phyloP scores from a whole-genome alignment of 2,888 invertebrate species.

The Epistrophe grossulariae region DNA sequence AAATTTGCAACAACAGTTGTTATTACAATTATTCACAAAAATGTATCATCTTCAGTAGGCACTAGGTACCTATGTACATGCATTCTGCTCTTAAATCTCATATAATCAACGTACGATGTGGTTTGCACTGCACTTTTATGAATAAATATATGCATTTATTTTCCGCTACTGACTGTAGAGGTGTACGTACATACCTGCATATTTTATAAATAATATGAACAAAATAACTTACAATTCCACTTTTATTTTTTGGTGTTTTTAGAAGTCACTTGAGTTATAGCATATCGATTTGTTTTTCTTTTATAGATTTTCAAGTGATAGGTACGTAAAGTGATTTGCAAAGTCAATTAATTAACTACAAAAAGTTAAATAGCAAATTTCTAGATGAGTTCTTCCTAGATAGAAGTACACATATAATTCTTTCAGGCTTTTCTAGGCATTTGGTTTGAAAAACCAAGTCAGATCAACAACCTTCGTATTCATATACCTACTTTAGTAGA shows the following conservation, averaged over 20 bases:
- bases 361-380: background rate
- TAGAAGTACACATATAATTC: background rate
- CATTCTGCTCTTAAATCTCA: background rate
- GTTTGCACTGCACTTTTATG: background rate
- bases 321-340: background rate
- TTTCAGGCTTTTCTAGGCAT: background rate
- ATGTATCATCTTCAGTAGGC: background rate
- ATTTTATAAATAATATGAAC: background rate
- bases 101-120: background rate
- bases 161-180: background rate
- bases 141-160: background rate
- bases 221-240: background rate
- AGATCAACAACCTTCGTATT: background rate
- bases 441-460: background rate
- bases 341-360: background rate
- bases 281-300: slow-evolving; percentile 6
- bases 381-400: background rate
- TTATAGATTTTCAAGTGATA: background rate
- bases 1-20: background rate
- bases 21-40: background rate
- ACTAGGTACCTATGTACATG: background rate
- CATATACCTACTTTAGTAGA: background rate
- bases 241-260: background rate
- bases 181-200: background rate
- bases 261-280: background rate